Evolutionary conservation across 2,113 vertebrate genomes (phyloP), one percentile per base, ranked within the genome.

Genomic region (Polyodon spathula): DNA sequence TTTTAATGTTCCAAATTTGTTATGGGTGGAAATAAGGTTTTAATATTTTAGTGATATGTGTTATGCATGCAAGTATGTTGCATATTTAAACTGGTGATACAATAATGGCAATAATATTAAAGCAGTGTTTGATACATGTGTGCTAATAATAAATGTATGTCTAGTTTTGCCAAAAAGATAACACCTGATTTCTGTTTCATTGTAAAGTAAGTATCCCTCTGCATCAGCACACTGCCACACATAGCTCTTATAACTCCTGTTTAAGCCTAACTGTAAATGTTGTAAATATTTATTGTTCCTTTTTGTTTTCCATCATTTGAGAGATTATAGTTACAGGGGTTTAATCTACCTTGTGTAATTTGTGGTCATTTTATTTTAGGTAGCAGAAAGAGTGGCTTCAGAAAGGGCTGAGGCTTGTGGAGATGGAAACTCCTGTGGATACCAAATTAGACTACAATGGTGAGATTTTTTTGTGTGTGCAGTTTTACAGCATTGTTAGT

Each of bases 401-500:
- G 95, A 99, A 77, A 86, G 95, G 64, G 93, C 90, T 1, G 96
- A 99, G 68, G 63, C 62, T 2, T 96, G 95, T 4, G 95, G 94
- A 6, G 89, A 71, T 58, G 90, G 89, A 58, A 91, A 88, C 64
- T 97, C 95, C 8, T 95, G 92, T 3, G 96, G 96, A 1, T 99
- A 99, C 73, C 96, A 99, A 68, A 99, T 99, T 59, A 93, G 96
- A 43, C 87, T 99, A 7, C 92, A 99, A 75, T 93, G 93, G 96
- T 97, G 76, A 80, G 68, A 67, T 39, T 43, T 39, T 16, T 9
- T n/a, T 4, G n/a, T 27, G 6, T 58, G 17, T 15, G 40, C 14
- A 40, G 48, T 50, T 50, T 50, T 50, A 50, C 6, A n/a, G 48
- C 10, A 11, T 50, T 50, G 12, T 50, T 50, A 6, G 12, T 50